Evolutionary conservation across 2,113 vertebrate species (phyloP).

Genomic region (Corynorhinus townsendii): DNA sequence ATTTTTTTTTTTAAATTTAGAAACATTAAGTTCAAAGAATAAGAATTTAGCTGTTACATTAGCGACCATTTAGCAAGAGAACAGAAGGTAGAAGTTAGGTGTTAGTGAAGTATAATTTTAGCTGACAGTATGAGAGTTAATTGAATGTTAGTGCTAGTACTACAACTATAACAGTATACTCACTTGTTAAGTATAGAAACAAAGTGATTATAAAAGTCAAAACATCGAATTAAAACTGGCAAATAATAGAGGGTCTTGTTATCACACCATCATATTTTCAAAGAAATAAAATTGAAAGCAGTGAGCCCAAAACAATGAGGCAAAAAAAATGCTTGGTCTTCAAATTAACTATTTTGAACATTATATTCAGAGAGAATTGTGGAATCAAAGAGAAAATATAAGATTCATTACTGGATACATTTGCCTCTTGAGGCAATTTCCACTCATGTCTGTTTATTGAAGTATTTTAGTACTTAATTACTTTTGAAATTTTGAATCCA

Average conservation of each 20-base stretch:
- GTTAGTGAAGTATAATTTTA: slow-evolving; percentile 41
- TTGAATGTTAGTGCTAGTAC: slow-evolving; percentile 57
- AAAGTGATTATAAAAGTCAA: slow-evolving; percentile 50
- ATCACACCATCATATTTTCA: neutral
- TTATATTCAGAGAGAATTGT: neutral
- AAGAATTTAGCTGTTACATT: slow-evolving; percentile 45
- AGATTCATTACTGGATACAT: neutral
- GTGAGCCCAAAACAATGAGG: neutral
- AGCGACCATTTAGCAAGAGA: slow-evolving; percentile 36
- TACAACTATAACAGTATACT: slow-evolving; percentile 12
- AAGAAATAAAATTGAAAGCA: neutral
- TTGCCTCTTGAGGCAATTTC: neutral
- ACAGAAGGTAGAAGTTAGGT: slow-evolving; percentile 48
- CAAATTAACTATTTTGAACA: neutral
- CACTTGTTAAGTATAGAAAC: slow-evolving; percentile 44
- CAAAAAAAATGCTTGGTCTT: neutral
- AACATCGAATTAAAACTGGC: slow-evolving; percentile 37
- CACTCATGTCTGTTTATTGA: neutral
- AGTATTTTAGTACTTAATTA: neutral
- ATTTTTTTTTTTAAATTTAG: slow-evolving; percentile 14
- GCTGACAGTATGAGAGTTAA: slow-evolving; percentile 45
- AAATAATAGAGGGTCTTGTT: slow-evolving; percentile 33
- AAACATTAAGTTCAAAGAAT: slow-evolving; percentile 12
- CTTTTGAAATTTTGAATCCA: neutral
- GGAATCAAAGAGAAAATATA: neutral